A percentile compares a stretch with the other conserved stretches of the same genome.
Evolutionary conservation across 2,113 vertebrate genomes (phyloP).

Genomic region (Bolborhynchus lineola): DNA sequence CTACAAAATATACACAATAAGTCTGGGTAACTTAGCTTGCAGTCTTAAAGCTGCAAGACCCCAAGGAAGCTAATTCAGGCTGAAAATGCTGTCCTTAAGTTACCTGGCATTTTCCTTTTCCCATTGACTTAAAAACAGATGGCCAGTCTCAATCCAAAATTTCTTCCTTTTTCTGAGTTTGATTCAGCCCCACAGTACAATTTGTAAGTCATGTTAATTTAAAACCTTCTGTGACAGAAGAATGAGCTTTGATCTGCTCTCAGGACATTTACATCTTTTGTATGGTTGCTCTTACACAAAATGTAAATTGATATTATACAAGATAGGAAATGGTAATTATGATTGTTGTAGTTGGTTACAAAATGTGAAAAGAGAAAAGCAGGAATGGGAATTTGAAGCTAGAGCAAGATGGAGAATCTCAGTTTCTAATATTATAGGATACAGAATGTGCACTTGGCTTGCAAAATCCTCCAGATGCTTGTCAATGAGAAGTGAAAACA

Average conservation of each 20-base stretch:
- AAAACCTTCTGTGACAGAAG: conserved; percentile 1
- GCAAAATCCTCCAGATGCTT: conserved; percentile 8
- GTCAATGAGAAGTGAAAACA: background rate
- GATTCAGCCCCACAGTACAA: background rate
- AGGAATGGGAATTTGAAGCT: conserved; percentile 1
- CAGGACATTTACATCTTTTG: conserved; percentile 33
- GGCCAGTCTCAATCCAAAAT: background rate
- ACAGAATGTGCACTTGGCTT: background rate
- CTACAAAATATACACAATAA: background rate
- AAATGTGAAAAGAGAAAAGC: conserved; percentile 12
- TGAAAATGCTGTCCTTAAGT: background rate
- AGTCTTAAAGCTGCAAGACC: background rate
- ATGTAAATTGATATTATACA: conserved; percentile 30
- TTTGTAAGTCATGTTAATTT: conserved; percentile 13
- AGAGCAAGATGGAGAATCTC: conserved; percentile 6
- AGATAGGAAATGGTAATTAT: conserved; percentile 1
- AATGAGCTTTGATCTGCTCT: conserved; percentile 53
- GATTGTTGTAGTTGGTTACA: background rate
- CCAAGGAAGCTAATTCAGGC: background rate
- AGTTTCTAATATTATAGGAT: background rate
- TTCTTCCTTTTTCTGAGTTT: background rate
- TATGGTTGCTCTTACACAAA: background rate
- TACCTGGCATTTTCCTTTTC: background rate
- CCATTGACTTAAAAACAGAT: background rate
- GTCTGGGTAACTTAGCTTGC: background rate